A percentile compares a stretch with the other conserved stretches of the same genome.
Evolutionary conservation across 2,888 invertebrate genomes (phyloP).

Genomic region (Mythimna loreyi): DNA sequence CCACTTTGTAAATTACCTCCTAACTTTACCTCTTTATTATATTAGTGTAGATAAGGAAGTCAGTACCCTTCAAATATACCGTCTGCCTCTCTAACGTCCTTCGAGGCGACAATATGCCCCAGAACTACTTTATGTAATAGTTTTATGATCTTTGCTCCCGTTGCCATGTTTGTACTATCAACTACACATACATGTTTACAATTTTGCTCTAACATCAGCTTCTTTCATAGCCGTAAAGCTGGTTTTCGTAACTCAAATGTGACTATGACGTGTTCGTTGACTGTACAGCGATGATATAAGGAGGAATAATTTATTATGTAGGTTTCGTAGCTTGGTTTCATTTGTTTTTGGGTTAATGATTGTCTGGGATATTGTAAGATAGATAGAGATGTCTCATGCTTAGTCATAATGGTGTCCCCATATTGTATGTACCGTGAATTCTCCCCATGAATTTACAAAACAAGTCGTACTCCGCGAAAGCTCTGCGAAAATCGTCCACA

Average conservation of each 20-base stretch:
- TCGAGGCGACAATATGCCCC: constrained; percentile 26
- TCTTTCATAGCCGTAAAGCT: not conserved
- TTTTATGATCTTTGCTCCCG: constrained; percentile 7
- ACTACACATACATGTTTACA: not conserved
- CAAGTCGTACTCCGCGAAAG: no score
- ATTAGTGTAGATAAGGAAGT: constrained; percentile 47
- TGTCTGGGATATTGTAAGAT: constrained; percentile 13
- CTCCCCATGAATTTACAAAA: no score
- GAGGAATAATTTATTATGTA: constrained; percentile 9
- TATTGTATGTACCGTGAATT: no score
- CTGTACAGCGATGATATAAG: constrained; percentile 8
- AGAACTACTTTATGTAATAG: constrained; percentile 12
- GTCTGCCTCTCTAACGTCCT: constrained; percentile 31
- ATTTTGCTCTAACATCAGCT: not conserved
- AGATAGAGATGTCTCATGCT: not conserved
- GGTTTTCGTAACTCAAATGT: not conserved
- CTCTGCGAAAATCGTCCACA: no score
- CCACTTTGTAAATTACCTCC: no score
- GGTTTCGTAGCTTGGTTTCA: not conserved
- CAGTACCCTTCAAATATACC: constrained; percentile 37
- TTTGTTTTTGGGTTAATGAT: constrained; percentile 25
- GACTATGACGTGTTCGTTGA: not conserved
- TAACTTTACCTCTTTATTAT: no score
- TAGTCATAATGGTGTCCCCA: no score
- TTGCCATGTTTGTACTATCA: not conserved